Percentiles rank a stretch among this genome's conserved stretches.
Conservation (phyloP, 2,888 invertebrate genomes). For the Drosophila prolongata region DNA sequence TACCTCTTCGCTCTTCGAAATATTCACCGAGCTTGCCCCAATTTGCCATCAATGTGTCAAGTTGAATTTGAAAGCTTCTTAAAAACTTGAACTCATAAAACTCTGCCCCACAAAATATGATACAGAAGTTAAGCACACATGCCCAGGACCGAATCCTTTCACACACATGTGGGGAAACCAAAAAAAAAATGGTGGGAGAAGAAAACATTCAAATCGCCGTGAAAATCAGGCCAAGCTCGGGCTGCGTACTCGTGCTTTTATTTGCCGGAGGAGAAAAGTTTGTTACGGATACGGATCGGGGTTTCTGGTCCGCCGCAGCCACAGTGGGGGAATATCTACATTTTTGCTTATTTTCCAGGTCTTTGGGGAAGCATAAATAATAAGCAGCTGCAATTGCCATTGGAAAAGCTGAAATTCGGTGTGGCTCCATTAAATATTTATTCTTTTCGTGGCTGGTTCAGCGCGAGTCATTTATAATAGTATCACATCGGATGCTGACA, state of each 20-base stretch:
- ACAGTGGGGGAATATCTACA: constrained; percentile 32
- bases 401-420: constrained; percentile 50
- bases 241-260: constrained; percentile 17
- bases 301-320: constrained; percentile 38
- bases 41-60: constrained; percentile 50
- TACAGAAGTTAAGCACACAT: constrained; percentile 33
- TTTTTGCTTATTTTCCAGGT: constrained; percentile 40
- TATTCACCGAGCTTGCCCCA: constrained; percentile 23
- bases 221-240: constrained; percentile 52
- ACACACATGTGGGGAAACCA: constrained; percentile 2
- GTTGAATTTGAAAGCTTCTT: constrained; percentile 57
- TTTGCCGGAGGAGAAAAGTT: constrained; percentile 4
- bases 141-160: constrained; percentile 13
- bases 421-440: constrained; percentile 35
- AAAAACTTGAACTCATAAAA: constrained; percentile 53
- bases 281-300: constrained; percentile 36
- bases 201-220: constrained; percentile 34
- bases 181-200: constrained; percentile 15
- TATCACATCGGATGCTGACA: constrained; percentile 11
- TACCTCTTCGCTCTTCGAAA: neutral
- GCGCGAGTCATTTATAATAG: constrained; percentile 51
- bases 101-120: constrained; percentile 23
- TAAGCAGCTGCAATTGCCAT: constrained; percentile 54
- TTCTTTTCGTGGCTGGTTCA: constrained; percentile 13
- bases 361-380: constrained; percentile 48